Base-by-base conservation (phyloP, 2,888 invertebrate genomes). In the Microctonus brassicae region DNA sequence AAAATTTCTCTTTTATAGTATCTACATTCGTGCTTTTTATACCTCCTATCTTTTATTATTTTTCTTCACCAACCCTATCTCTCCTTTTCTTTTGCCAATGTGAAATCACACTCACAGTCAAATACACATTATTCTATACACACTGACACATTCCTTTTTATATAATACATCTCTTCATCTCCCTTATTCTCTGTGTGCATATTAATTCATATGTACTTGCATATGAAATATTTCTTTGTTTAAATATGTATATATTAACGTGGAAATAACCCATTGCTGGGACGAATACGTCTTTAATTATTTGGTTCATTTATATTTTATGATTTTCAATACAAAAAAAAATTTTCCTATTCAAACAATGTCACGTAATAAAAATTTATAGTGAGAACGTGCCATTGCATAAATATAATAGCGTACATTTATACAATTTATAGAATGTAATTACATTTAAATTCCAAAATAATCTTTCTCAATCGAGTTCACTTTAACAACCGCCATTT, bases 111-210 rank as follows among this genome's bases (percentile, higher is more conserved):
- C 17, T 10, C 29, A 62, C 29, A 57, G n/a, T n/a, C 69, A 39
- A 4, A 39, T 4, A 9, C 55, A 61, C 42, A 33, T 63, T 68
- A 39, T 11, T 36, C 36, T 47, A 47, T 17, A 47, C 69, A 57
- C 55, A 66, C 65, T 65, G 61, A 72, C 72, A 67, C 69, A 69
- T 62, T 29, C 69, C 74, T 39, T 71, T 71, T 69, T 62, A 17
- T 63, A 61, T 67, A 24, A 57, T n/a, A 39, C 39, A 24, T 42
- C 29, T 67, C 17, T 29, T 39, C 26, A 29, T n/a, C 24, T 26
- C 22, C 17, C 61, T 11, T 33, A 20, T 1, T 36, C n/a, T n/a
- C 61, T 22, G 7, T 33, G 11, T 61, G 34, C 61, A 33, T 13
- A 33, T 13, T 0, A 33, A n/a, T 34, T 42, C n/a, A 42, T 42